A percentile compares a stretch with the other conserved stretches of the same genome.
Evolutionary conservation across 2,113 vertebrate genomes (phyloP).

Genomic region (Macrotus californicus): DNA sequence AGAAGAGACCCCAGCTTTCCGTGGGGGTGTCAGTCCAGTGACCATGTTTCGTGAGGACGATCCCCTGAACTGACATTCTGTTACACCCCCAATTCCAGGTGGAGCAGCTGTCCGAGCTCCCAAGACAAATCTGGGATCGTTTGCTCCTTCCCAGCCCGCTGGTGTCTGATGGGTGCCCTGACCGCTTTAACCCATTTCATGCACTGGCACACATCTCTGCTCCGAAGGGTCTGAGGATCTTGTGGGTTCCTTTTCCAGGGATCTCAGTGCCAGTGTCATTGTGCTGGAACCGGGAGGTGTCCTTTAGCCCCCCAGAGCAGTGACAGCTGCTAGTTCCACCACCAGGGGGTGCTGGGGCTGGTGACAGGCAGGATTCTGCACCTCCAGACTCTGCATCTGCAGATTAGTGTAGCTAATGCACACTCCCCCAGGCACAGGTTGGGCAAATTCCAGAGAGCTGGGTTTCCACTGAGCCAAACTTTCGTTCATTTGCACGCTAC

Average conservation of each 20-base stretch:
- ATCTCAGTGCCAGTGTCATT: background rate
- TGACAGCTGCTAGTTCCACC: background rate
- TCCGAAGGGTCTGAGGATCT: background rate
- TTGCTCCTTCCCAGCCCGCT: background rate
- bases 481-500: background rate
- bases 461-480: background rate
- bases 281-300: background rate
- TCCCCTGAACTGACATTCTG: background rate
- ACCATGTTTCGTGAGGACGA: accelerated
- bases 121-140: background rate
- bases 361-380: background rate
- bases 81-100: background rate
- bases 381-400: background rate
- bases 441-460: background rate
- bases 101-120: background rate
- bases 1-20: background rate
- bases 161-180: background rate
- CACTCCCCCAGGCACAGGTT: background rate
- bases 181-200: background rate
- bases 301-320: background rate
- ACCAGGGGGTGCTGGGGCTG: background rate
- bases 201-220: background rate
- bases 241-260: background rate
- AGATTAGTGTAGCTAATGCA: background rate
- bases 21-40: accelerated